Evolutionary conservation across 1,140 invertebrate genomes (phyloP).

Genomic region (Pygmarrhopalites habei): DNA sequence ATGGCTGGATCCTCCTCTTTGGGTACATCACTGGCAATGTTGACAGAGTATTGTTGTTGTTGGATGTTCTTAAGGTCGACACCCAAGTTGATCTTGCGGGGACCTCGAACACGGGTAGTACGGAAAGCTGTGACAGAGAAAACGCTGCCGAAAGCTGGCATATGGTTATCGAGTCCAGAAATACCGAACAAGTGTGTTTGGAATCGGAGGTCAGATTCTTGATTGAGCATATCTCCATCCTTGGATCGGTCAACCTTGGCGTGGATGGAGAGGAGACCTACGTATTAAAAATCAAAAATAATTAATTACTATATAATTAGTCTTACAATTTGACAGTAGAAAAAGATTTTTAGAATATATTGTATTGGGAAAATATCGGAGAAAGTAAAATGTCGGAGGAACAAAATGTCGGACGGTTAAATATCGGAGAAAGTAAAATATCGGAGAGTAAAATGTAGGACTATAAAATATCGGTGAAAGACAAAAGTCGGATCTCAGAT

Average conservation of each 20-base stretch:
- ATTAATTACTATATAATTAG: no score
- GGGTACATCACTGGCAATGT: constrained; percentile 23
- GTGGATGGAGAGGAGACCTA: constrained; percentile 5
- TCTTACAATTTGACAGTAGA: no score
- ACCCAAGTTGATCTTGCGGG: constrained; percentile 32
- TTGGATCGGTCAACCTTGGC: constrained; percentile 30
- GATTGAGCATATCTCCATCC: not conserved
- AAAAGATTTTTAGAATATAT: no score
- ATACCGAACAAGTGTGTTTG: constrained; percentile 15
- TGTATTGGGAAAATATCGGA: no score
- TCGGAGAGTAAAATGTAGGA: no score
- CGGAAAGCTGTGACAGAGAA: constrained; percentile 30
- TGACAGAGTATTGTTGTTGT: constrained; percentile 7
- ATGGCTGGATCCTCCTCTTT: constrained; percentile 37
- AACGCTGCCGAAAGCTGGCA: constrained; percentile 32
- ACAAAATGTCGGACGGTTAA: no score
- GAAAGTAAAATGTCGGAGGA: no score
- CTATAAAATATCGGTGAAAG: no score
- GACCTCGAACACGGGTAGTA: constrained; percentile 25
- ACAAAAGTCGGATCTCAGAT: no score
- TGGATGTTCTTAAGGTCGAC: constrained; percentile 25
- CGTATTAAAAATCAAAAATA: no score
- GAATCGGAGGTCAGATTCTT: not conserved
- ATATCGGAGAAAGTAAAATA: no score
- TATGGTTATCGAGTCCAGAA: constrained; percentile 27